Evolutionary conservation across 35 echinoderm and acorn worm species (phyloP).

Genomic region (Lytechinus pictus): DNA sequence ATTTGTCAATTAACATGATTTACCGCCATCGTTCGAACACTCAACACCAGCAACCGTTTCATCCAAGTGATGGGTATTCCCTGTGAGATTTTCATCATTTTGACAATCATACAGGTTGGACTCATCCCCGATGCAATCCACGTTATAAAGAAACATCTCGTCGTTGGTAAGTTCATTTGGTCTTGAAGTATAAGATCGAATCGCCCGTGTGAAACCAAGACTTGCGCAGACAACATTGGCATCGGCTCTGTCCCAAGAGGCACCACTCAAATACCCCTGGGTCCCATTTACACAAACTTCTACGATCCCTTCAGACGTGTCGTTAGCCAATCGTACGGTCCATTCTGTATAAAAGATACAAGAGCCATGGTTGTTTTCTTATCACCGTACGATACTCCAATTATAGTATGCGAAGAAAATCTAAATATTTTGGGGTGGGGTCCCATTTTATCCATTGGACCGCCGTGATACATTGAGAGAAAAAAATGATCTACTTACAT

Average conservation of each 20-base stretch:
- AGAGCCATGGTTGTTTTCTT: neutral
- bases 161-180: neutral
- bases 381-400: too few relatives aligned
- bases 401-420: too few relatives aligned
- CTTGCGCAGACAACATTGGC: conserved; percentile 33
- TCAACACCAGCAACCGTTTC: neutral
- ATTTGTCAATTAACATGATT: neutral
- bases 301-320: conserved; percentile 25
- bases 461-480: too few relatives aligned
- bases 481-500: too few relatives aligned
- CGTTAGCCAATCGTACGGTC: conserved; percentile 48
- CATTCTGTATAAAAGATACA: neutral
- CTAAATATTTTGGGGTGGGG: too few relatives aligned
- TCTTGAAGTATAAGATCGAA: neutral
- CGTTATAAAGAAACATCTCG: neutral
- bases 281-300: conserved; percentile 54
- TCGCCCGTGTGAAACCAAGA: conserved; percentile 24
- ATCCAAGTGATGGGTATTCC: neutral
- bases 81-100: neutral
- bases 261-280: conserved; percentile 31
- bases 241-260: conserved; percentile 51
- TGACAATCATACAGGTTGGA: neutral
- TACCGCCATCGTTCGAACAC: neutral
- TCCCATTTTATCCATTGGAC: too few relatives aligned
- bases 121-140: neutral